phyloP scores from a whole-genome alignment of 2,888 invertebrate genomes.

The Meiosimyza platycephala region DNA sequence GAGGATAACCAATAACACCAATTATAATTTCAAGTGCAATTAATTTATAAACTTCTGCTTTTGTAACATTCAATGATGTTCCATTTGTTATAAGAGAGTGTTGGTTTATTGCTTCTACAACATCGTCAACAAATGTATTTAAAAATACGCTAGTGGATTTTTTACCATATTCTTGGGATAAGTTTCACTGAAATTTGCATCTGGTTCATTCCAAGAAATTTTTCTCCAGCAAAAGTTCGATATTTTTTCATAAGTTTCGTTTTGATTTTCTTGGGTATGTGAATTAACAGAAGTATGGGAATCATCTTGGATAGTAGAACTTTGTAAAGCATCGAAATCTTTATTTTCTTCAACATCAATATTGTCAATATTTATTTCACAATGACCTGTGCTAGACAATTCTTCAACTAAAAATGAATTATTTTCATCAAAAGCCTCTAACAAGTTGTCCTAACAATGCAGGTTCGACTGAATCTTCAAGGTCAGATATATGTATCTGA shows the following conservation, averaged over 20 bases:
- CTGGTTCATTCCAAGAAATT: slow-evolving; percentile 9
- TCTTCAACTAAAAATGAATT: slow-evolving; percentile 28
- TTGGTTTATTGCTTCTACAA: slow-evolving; percentile 26
- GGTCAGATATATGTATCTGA: slow-evolving; percentile 28
- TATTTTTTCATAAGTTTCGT: slow-evolving; percentile 15
- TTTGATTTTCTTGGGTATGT: not conserved
- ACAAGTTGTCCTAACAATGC: slow-evolving; percentile 20
- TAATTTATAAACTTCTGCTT: slow-evolving; percentile 9
- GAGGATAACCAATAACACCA: slow-evolving; percentile 24
- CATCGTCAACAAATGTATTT: too few species aligned
- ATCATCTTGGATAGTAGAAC: too few species aligned
- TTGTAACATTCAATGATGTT: slow-evolving; percentile 20
- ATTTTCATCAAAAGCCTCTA: slow-evolving; percentile 27
- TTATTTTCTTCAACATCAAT: slow-evolving; percentile 23
- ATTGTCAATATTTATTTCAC: slow-evolving; percentile 27
- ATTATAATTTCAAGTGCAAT: slow-evolving; percentile 30
- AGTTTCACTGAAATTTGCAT: too few species aligned
- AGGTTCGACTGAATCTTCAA: slow-evolving; percentile 25
- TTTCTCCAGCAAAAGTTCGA: slow-evolving; percentile 13
- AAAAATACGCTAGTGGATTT: too few species aligned
- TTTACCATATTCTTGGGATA: too few species aligned
- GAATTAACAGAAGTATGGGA: not conserved
- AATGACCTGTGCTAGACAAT: slow-evolving; percentile 21
- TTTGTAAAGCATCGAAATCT: not conserved
- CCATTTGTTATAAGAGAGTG: slow-evolving; percentile 13